Conservation (phyloP, 2,113 vertebrate species). For the Theropithecus gelada region DNA sequence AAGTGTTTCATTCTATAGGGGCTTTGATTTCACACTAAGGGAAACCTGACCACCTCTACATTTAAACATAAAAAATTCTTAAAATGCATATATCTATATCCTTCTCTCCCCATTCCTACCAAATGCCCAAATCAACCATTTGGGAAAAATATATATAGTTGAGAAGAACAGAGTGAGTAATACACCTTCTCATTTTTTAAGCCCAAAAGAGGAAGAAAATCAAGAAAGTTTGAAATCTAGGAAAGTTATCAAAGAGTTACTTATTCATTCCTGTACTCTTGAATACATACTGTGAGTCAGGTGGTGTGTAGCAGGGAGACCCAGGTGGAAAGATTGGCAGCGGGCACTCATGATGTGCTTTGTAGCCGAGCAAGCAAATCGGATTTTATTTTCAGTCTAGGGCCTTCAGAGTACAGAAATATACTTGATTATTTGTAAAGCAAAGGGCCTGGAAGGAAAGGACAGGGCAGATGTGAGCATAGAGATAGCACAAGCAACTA, state of each 20-base stretch:
- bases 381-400: background rate
- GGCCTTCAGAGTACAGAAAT: background rate
- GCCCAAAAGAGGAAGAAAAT: background rate
- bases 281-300: background rate
- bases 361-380: background rate
- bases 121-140: background rate
- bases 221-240: background rate
- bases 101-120: background rate
- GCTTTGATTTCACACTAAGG: background rate
- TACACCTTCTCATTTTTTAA: background rate
- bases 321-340: background rate
- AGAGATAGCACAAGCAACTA: background rate
- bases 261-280: background rate
- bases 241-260: background rate
- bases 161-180: background rate
- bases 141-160: background rate
- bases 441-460: background rate
- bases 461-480: background rate
- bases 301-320: accelerated
- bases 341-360: accelerated
- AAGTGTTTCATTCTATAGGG: background rate
- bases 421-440: background rate
- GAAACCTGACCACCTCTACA: background rate
- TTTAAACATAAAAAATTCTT: background rate
- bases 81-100: background rate